Evolutionary conservation across 2,113 vertebrate genomes (phyloP).

Genomic region (Nothocercus nigrocapillus): DNA sequence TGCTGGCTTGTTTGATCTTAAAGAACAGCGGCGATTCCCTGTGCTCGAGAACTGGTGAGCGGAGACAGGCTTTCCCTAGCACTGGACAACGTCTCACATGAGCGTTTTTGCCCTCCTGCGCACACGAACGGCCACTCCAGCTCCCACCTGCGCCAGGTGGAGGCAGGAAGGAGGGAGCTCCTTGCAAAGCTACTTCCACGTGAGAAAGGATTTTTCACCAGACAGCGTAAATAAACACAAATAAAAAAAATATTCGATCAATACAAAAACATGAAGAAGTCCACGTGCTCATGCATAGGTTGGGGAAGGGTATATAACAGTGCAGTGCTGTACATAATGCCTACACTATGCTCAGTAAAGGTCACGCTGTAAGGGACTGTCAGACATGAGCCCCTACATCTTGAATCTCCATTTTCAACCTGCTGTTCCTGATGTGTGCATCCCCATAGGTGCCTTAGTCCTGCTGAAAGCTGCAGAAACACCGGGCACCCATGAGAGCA

Average conservation of each 20-base stretch:
- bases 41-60: not conserved
- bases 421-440: not conserved
- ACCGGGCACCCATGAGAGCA: not conserved
- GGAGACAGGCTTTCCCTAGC: not conserved
- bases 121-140: rapidly evolving
- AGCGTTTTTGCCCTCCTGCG: not conserved
- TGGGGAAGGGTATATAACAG: not conserved
- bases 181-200: not conserved
- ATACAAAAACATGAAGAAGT: not conserved
- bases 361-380: not conserved
- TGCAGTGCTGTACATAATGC: not conserved
- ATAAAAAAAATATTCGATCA: too few relatives aligned
- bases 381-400: not conserved
- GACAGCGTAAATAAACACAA: not conserved
- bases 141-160: too few relatives aligned
- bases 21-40: not conserved
- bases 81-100: not conserved
- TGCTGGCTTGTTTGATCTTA: not conserved
- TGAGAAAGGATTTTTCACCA: not conserved
- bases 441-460: not conserved
- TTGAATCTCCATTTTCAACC: not conserved
- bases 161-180: not conserved
- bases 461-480: not conserved
- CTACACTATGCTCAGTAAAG: not conserved
- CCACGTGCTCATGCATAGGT: not conserved